Conservation (phyloP, 1,140 invertebrate genomes). For the Nasonia giraulti region DNA sequence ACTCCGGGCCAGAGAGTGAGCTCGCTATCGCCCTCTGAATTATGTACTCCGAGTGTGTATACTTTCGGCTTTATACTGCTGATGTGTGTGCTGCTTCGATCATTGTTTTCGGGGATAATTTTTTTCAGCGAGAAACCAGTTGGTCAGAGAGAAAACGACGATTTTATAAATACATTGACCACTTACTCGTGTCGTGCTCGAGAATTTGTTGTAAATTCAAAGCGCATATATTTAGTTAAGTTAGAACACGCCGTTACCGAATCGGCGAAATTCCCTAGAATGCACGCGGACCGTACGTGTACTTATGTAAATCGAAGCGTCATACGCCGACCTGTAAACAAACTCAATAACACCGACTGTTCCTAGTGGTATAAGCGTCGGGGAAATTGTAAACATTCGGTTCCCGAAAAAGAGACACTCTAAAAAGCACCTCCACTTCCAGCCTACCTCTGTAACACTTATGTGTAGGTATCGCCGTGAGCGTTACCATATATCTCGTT, state of each 20-base stretch:
- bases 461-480: too few species aligned
- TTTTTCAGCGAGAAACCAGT: too few species aligned
- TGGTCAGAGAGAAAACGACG: too few species aligned
- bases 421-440: not conserved
- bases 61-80: not conserved
- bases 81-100: not conserved
- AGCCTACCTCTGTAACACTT: too few species aligned
- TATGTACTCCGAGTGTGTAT: not conserved
- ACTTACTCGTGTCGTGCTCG: too few species aligned
- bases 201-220: not conserved
- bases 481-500: not conserved
- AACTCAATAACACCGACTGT: not conserved
- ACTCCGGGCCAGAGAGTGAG: not conserved
- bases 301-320: conserved; percentile 4
- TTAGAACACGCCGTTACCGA: not conserved
- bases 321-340: not conserved
- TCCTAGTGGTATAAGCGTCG: not conserved
- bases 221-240: not conserved
- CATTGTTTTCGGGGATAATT: not conserved
- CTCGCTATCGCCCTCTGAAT: not conserved
- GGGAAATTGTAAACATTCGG: not conserved
- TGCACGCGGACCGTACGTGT: not conserved
- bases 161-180: too few species aligned
- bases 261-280: not conserved
- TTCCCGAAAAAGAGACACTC: not conserved